Evolutionary conservation across 2,888 invertebrate genomes (phyloP).

Genomic region (Lasioglossum oenotherae): DNA sequence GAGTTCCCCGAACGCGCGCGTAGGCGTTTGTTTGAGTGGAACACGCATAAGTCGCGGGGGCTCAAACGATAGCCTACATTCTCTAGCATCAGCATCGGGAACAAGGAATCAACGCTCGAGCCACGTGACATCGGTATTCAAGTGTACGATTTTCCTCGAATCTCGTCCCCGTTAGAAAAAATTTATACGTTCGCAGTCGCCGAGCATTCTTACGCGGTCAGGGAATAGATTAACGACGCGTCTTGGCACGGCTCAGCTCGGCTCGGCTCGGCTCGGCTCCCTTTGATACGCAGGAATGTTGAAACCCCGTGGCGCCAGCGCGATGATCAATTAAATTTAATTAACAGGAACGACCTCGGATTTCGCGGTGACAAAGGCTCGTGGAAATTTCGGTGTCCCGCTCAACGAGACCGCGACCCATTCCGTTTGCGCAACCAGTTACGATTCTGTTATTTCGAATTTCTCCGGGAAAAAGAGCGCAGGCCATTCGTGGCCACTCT

Average conservation of each 20-base stretch:
- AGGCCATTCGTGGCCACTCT: not conserved
- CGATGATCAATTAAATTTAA: constrained; percentile 59
- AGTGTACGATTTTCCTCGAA: constrained; percentile 42
- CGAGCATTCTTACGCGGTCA: constrained; percentile 47
- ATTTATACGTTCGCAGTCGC: constrained; percentile 29
- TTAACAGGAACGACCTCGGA: constrained; percentile 36
- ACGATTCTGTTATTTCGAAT: not conserved
- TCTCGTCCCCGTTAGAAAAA: constrained; percentile 45
- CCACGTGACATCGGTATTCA: constrained; percentile 5
- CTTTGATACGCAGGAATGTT: constrained; percentile 39
- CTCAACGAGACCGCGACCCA: not conserved
- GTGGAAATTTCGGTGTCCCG: constrained; percentile 33
- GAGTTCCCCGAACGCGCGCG: not conserved
- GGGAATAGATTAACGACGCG: constrained; percentile 46
- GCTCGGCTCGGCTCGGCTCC: constrained; percentile 28
- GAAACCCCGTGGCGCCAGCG: constrained; percentile 45
- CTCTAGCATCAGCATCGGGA: not conserved
- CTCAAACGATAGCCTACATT: not conserved
- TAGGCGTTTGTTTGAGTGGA: not conserved
- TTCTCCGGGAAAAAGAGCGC: not conserved
- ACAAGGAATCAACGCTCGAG: not conserved
- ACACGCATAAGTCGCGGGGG: not conserved
- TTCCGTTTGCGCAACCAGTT: constrained; percentile 26
- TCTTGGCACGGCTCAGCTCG: constrained; percentile 47
- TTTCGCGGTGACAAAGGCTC: constrained; percentile 21